A percentile compares a stretch with the other conserved stretches of the same genome.
Conservation (phyloP, 1,140 invertebrate genomes). For the Bilobella aurantiaca region DNA sequence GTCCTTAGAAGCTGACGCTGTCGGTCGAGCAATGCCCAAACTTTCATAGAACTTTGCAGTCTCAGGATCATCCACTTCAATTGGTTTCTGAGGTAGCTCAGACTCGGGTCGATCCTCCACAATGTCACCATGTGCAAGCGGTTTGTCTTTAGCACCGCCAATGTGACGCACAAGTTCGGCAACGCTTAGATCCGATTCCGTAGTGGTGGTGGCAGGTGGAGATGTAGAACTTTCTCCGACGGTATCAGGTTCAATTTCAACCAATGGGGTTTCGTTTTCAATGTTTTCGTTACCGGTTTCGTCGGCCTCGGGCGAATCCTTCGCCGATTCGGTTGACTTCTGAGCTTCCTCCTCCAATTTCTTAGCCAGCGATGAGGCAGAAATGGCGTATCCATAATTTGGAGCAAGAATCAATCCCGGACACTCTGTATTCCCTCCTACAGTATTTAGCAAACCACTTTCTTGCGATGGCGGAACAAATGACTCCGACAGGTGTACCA, state of each 20-base stretch:
- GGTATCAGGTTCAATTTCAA: no score
- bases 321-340: background rate
- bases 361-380: conserved; percentile 4
- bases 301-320: background rate
- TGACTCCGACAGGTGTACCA: conserved; percentile 29
- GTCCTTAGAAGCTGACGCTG: background rate
- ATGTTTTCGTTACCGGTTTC: conserved; percentile 1
- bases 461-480: conserved; percentile 30
- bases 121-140: conserved; percentile 21
- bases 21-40: conserved; percentile 14
- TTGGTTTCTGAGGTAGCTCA: background rate
- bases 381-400: conserved; percentile 33
- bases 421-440: conserved; percentile 18
- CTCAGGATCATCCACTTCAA: conserved; percentile 10
- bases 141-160: conserved; percentile 27
- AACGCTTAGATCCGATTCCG: conserved; percentile 24
- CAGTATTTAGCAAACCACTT: conserved; percentile 30
- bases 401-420: conserved; percentile 24
- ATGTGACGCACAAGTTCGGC: conserved; percentile 28
- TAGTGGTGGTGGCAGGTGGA: no score
- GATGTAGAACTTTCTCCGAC: conserved; percentile 5
- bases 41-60: conserved; percentile 28
- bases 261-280: background rate
- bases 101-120: conserved; percentile 17
- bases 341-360: background rate